Conservation (phyloP, 2,888 invertebrate species). For the Drosophila fungiperda region DNA sequence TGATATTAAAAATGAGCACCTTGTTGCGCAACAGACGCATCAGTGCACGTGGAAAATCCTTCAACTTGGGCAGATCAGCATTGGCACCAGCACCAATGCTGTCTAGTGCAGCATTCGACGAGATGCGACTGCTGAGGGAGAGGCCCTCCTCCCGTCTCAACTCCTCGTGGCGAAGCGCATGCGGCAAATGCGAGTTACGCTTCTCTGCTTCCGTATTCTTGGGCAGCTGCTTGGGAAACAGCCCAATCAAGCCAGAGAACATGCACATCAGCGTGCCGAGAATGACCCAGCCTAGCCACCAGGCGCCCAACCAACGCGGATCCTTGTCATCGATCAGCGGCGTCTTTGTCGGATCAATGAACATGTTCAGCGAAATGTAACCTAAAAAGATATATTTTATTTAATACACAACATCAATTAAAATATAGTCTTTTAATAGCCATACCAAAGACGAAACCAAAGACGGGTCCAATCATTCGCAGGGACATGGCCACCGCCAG, state of each 20-base stretch:
- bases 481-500: slow-evolving; percentile 85
- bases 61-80: slow-evolving; percentile 83
- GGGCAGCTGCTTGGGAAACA: slow-evolving; percentile 87
- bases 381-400: slow-evolving; percentile 56
- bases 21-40: slow-evolving; percentile 88
- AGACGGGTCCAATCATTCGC: slow-evolving; percentile 86
- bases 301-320: slow-evolving; percentile 90
- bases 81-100: slow-evolving; percentile 63
- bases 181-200: slow-evolving; percentile 80
- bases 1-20: slow-evolving; percentile 88
- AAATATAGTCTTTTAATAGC: neutral
- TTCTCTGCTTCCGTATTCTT: slow-evolving; percentile 53
- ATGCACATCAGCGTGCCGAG: slow-evolving; percentile 86
- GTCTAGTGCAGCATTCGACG: slow-evolving; percentile 78
- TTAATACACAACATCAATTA: neutral
- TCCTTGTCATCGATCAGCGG: slow-evolving; percentile 87
- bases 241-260: slow-evolving; percentile 87
- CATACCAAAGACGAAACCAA: slow-evolving; percentile 87
- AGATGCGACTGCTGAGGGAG: slow-evolving; percentile 72
- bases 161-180: slow-evolving; percentile 79
- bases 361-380: slow-evolving; percentile 86
- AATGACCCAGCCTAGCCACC: slow-evolving; percentile 90
- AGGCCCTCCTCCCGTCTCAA: slow-evolving; percentile 74
- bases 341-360: slow-evolving; percentile 87
- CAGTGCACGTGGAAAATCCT: slow-evolving; percentile 87